These are phyloP conservation scores for Polymixis flavicincta DNA, from an alignment of 2,888 invertebrate species.

Conservation along the genomic window DNA sequence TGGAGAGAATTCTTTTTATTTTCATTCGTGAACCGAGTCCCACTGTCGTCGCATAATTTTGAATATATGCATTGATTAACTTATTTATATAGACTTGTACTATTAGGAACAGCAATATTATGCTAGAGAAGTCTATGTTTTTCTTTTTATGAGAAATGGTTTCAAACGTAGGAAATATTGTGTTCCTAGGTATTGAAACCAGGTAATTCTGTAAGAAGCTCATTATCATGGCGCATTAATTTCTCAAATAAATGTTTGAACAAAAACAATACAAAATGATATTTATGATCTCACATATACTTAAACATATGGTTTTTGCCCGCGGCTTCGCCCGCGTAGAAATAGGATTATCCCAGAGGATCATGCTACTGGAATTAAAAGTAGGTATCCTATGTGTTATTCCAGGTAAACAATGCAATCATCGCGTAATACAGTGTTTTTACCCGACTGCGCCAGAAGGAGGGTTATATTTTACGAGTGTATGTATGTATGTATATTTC, in stretches of 20 bases:
- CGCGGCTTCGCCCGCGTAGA: too few relatives aligned
- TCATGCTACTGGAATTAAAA: too few relatives aligned
- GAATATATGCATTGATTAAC: constrained; percentile 49
- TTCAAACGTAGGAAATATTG: neutral
- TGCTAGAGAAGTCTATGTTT: neutral
- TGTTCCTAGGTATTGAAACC: neutral
- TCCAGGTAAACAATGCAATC: too few relatives aligned
- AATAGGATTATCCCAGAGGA: too few relatives aligned
- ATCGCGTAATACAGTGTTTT: too few relatives aligned
- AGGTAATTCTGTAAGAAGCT: neutral
- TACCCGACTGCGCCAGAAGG: too few relatives aligned
- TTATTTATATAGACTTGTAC: constrained; percentile 38
- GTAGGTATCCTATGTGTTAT: too few relatives aligned
- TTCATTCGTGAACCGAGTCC: constrained; percentile 60
- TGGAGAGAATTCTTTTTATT: constrained; percentile 74
- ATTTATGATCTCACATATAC: too few relatives aligned
- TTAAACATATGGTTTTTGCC: too few relatives aligned
- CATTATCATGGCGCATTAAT: neutral
- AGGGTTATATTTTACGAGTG: too few relatives aligned
- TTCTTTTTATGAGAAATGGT: neutral
- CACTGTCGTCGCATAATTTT: constrained; percentile 62
- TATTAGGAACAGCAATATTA: constrained; percentile 5
- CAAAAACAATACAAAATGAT: neutral
- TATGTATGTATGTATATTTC: too few relatives aligned
- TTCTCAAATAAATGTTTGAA: neutral